Evolutionary conservation across 2,113 vertebrate species (phyloP).

Genomic region (Chloropsis hardwickii): DNA sequence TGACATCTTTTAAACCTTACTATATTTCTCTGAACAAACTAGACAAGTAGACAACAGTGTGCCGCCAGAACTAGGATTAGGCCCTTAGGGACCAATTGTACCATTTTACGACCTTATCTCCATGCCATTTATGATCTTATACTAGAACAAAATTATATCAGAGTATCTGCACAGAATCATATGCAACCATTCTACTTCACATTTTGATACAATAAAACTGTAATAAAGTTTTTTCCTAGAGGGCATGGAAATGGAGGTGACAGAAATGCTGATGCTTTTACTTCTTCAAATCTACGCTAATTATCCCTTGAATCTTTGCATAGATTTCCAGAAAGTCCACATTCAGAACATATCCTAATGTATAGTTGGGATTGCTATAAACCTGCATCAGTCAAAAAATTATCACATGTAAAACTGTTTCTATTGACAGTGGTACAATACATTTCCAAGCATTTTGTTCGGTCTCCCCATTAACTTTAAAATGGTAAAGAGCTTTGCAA

Average conservation of each 20-base stretch:
- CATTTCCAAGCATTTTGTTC: not conserved
- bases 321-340: not conserved
- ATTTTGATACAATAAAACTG: not conserved
- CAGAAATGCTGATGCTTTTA: not conserved
- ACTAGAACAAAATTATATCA: not conserved
- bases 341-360: not conserved
- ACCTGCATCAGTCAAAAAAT: not conserved
- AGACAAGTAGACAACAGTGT: not conserved
- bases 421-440: not conserved
- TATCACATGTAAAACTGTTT: not conserved
- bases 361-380: not conserved
- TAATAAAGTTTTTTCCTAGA: not conserved
- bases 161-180: not conserved
- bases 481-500: not conserved
- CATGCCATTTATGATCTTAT: not conserved
- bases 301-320: not conserved
- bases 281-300: not conserved
- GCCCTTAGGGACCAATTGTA: not conserved
- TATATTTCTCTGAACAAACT: not conserved
- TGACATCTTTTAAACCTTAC: not conserved
- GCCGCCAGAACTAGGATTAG: not conserved
- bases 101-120: not conserved
- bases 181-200: not conserved
- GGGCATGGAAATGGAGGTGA: not conserved
- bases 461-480: not conserved